Evolutionary conservation across 2,113 vertebrate genomes (phyloP).

Genomic region (Prinia subflava): DNA sequence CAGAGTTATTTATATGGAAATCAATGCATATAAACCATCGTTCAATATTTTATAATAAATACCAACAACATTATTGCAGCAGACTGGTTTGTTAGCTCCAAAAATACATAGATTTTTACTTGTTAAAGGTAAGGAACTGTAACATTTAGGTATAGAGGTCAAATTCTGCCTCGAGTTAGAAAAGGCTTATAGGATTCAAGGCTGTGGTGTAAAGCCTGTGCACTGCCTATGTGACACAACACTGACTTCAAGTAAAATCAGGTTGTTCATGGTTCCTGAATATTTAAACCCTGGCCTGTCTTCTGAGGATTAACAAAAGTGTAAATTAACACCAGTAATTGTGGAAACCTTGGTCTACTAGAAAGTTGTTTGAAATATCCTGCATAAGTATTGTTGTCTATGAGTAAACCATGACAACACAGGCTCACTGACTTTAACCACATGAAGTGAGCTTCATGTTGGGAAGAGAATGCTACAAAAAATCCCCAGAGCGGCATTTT

Average conservation of each 20-base stretch:
- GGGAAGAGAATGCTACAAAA: not conserved
- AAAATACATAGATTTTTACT: not conserved
- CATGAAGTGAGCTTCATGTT: not conserved
- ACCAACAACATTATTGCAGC: not conserved
- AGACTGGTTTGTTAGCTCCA: not conserved
- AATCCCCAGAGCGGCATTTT: not conserved
- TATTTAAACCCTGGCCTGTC: not conserved
- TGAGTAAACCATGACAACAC: not conserved
- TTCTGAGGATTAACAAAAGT: not conserved
- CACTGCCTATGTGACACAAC: not conserved
- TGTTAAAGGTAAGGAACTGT: not conserved
- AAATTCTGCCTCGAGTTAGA: not conserved
- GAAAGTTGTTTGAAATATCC: not conserved
- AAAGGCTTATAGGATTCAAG: not conserved
- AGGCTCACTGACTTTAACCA: not conserved
- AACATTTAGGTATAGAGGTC: not conserved
- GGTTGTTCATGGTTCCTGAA: fast-evolving
- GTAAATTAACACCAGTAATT: not conserved
- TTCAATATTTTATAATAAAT: not conserved
- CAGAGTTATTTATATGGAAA: not conserved
- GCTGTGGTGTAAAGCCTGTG: not conserved
- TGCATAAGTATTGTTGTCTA: not conserved
- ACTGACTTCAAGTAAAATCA: not conserved
- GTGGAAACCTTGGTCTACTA: not conserved
- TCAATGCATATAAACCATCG: not conserved